Conservation (phyloP, 2,888 invertebrate species). For the Tortricodes alternella region DNA sequence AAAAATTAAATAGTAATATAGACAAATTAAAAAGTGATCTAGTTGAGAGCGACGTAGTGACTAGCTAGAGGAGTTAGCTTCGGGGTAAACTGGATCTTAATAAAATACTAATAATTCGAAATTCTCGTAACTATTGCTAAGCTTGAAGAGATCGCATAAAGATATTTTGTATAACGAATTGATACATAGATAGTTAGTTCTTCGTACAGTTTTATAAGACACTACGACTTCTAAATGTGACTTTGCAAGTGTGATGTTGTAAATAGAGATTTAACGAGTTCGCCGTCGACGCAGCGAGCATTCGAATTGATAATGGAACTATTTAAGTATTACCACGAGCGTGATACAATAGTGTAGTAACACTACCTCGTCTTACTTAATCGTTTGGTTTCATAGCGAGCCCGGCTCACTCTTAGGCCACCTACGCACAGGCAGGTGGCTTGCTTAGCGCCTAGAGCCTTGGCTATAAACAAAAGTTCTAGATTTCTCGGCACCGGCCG, state of each 20-base stretch:
- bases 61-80: constrained; percentile 65
- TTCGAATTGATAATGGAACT: constrained; percentile 49
- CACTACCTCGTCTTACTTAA: constrained; percentile 74
- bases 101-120: constrained; percentile 48
- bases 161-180: constrained; percentile 81
- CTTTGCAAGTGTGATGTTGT: constrained; percentile 80
- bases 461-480: too few relatives aligned
- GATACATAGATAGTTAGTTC: constrained; percentile 67
- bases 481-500: too few relatives aligned
- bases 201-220: constrained; percentile 77
- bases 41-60: constrained; percentile 59
- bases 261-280: constrained; percentile 60
- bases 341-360: constrained; percentile 70
- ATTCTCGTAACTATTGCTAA: constrained; percentile 63
- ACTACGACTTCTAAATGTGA: constrained; percentile 71
- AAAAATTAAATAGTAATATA: constrained; percentile 55
- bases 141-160: constrained; percentile 69
- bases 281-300: constrained; percentile 43
- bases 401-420: constrained; percentile 74
- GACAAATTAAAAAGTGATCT: constrained; percentile 62
- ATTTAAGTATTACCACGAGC: constrained; percentile 56
- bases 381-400: constrained; percentile 61
- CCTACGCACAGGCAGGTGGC: too few relatives aligned
- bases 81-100: constrained; percentile 48
- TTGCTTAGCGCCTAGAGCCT: too few relatives aligned